Conservation (phyloP, 2,888 invertebrate species). For the Agapetus fuscipes region DNA sequence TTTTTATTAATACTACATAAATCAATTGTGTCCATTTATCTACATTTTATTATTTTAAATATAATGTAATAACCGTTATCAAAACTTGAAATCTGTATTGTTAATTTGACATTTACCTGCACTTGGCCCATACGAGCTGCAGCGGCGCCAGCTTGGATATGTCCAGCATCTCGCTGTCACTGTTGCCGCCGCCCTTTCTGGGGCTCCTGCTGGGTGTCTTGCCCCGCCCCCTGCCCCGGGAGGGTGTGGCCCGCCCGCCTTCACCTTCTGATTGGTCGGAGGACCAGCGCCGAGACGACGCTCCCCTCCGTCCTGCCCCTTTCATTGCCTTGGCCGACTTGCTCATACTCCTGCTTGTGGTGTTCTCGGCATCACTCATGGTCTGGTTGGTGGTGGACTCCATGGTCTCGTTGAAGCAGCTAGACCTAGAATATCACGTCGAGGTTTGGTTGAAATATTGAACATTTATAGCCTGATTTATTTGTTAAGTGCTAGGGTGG, state of each 20-base stretch:
- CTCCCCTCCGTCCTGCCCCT: constrained; percentile 1
- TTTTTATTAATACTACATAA: no score
- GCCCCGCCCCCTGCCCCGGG: constrained; percentile 38
- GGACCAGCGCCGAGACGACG: constrained; percentile 13
- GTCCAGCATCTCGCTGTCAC: constrained; percentile 27
- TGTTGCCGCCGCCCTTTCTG: constrained; percentile 25
- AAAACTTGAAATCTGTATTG: background rate
- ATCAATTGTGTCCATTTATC: no score
- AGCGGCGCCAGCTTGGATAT: constrained; percentile 60
- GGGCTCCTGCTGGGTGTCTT: constrained; percentile 37
- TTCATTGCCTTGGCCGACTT: constrained; percentile 1
- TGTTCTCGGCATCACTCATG: constrained; percentile 28
- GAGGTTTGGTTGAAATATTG: no score
- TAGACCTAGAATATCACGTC: constrained; percentile 36
- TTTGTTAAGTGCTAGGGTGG: no score
- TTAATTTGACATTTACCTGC: constrained; percentile 43
- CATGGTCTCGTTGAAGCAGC: constrained; percentile 38
- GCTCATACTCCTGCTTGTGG: constrained; percentile 14
- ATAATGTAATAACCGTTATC: no score
- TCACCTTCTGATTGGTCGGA: constrained; percentile 16
- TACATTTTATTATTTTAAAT: no score
- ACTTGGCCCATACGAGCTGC: constrained; percentile 95
- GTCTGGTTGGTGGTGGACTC: constrained; percentile 35
- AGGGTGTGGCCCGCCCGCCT: constrained; percentile 10
- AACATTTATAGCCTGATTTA: no score